Evolutionary conservation across 2,888 invertebrate species (phyloP).

Genomic region (Diplolepis rosae): DNA sequence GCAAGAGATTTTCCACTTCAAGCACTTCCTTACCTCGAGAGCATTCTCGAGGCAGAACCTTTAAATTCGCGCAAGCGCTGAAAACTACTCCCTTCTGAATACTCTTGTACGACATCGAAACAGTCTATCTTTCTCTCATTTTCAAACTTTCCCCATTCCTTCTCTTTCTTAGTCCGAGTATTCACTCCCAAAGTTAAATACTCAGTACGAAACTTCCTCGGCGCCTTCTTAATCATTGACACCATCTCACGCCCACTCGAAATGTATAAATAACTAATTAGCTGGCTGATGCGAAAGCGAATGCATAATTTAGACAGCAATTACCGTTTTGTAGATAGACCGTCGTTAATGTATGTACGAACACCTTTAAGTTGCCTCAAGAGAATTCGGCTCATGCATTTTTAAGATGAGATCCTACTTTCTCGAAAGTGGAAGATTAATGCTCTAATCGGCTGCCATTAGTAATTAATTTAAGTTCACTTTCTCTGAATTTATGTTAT

Average conservation of each 20-base stretch:
- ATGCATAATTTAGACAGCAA: constrained; percentile 69
- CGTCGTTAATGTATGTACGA: constrained; percentile 51
- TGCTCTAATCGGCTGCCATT: no score
- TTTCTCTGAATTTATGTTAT: no score
- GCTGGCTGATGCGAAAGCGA: constrained; percentile 41
- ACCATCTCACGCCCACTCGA: constrained; percentile 64
- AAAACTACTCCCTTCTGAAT: constrained; percentile 51
- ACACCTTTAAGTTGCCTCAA: constrained; percentile 38
- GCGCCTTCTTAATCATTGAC: constrained; percentile 65
- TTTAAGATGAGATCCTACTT: neutral
- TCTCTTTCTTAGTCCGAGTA: constrained; percentile 28
- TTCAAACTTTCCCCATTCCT: neutral
- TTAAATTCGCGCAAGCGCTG: constrained; percentile 52
- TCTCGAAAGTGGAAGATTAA: no score
- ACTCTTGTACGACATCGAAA: constrained; percentile 41
- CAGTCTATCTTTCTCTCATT: constrained; percentile 24
- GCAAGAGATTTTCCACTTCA: constrained; percentile 42
- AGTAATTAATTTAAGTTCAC: neutral
- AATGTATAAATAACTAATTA: constrained; percentile 69
- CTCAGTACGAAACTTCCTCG: constrained; percentile 58
- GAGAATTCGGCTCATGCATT: neutral
- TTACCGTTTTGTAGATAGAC: constrained; percentile 56
- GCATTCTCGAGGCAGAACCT: constrained; percentile 39
- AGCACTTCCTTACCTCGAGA: constrained; percentile 33
- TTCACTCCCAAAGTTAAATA: constrained; percentile 64